Evolutionary conservation across 2,797 vertebrate species (phyloP).

Genomic region (Pseudomugil gertrudae): DNA sequence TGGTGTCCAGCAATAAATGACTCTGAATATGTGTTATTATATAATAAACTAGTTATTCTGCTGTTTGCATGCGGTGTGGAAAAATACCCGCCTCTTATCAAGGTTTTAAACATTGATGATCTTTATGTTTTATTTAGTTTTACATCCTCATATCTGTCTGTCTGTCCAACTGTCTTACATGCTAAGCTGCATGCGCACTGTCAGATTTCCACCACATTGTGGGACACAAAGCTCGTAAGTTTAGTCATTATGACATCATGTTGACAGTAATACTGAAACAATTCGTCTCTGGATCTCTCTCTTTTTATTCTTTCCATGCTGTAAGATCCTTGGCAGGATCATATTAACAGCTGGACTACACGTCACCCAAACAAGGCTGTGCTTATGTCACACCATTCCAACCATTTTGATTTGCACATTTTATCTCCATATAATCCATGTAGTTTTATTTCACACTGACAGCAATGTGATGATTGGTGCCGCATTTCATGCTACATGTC

Average conservation of each 20-base stretch:
- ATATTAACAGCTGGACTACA: slow-evolving; percentile 3
- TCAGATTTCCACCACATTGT: not conserved
- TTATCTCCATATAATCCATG: not conserved
- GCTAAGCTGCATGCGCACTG: not conserved
- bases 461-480: not conserved
- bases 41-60: not conserved
- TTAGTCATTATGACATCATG: not conserved
- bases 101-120: not conserved
- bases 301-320: not conserved
- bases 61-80: not conserved
- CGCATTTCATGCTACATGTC: not conserved
- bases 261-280: not conserved
- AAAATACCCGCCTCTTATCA: not conserved
- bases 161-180: not conserved
- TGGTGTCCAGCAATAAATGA: not conserved
- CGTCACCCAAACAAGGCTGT: not conserved
- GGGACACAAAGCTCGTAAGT: not conserved
- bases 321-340: not conserved
- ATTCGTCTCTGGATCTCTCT: not conserved
- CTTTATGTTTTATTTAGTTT: slow-evolving; percentile 7
- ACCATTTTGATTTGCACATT: not conserved
- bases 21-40: slow-evolving; percentile 2
- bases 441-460: not conserved
- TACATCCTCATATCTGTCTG: not conserved
- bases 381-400: not conserved